Evolutionary conservation across 2,797 vertebrate species (phyloP).

Genomic region (Pseudomugil gertrudae): DNA sequence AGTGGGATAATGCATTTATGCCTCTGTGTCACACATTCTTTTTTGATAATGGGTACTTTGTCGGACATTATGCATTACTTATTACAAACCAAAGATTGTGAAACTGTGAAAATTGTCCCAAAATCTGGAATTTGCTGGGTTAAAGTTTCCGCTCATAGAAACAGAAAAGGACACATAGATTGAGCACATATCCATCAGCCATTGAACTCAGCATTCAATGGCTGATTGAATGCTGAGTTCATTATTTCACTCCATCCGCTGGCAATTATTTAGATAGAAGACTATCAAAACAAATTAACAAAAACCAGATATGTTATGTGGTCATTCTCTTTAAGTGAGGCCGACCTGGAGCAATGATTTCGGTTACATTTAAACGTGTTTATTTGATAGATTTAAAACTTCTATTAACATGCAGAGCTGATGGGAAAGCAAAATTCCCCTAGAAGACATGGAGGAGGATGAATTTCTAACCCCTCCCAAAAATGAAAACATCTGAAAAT

Average conservation of each 20-base stretch:
- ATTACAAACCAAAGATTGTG: neutral
- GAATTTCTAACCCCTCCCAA: neutral
- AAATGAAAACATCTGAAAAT: neutral
- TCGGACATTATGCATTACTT: neutral
- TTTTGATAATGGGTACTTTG: no score
- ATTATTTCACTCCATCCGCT: conserved; percentile 6
- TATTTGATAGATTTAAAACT: no score
- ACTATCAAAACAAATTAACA: neutral
- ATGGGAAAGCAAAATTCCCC: neutral
- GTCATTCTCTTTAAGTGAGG: neutral
- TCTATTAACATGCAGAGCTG: no score
- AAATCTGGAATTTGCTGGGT: neutral
- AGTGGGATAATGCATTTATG: no score
- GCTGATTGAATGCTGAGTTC: neutral
- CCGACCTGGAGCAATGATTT: conserved; percentile 6
- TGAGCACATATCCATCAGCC: no score
- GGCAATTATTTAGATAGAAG: conserved; percentile 12
- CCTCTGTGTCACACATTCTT: no score
- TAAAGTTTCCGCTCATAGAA: neutral
- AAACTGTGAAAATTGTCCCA: neutral
- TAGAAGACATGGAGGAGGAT: no score
- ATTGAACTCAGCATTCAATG: no score
- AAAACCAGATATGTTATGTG: neutral
- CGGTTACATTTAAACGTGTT: conserved; percentile 17
- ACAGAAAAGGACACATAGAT: neutral